Base-by-base conservation (phyloP, 2,797 vertebrate genomes). In the Hylomyscus alleni region DNA sequence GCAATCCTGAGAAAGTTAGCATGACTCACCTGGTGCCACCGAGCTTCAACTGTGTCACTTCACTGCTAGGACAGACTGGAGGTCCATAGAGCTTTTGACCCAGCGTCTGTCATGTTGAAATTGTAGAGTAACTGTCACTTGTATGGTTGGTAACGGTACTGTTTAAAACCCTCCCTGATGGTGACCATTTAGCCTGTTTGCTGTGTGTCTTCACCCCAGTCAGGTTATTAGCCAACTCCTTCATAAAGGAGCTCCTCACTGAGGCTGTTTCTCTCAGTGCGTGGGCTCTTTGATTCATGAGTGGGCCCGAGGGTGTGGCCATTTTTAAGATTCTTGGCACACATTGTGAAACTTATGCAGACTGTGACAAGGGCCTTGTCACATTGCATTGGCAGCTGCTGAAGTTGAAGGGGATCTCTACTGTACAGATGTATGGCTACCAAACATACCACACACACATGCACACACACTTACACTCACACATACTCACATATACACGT, bases 321-420 rank as follows among this genome's bases (percentile, higher is more conserved):
- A 54, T 83, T 95, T 94, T 97, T 91, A 75, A 77, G 95, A 93
- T 95, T 96, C 77, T 95, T 95, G 95, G 67, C 73, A 67, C 10
- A 0, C 50, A 52, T 22, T 84, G 14, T 76, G 52, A 92, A 92
- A 89, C 52, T 65, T 60, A 24, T 50, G 14, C 15, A 52, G n/a
- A 73, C 3, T 44, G 44, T 44, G 44, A 44, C 44, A 44, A 81
- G 31, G 8, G 15, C 72, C 91, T 93, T 90, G 88, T 19, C 37
- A n/a, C 34, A 40, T 83, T 24, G 22, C n/a, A 31, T 3, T 9
- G 34, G 58, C 7, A 8, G 10, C 31, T 56, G 50, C 84, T 73
- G n/a, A 83, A 60, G 44, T 85, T 72, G 75, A 69, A 90, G 83
- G 62, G 78, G 60, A 20, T 72, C 14, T 0, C n/a, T 72, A 72